Evolutionary conservation across 2,888 invertebrate genomes (phyloP).

Genomic region (Crepidodera aurea): DNA sequence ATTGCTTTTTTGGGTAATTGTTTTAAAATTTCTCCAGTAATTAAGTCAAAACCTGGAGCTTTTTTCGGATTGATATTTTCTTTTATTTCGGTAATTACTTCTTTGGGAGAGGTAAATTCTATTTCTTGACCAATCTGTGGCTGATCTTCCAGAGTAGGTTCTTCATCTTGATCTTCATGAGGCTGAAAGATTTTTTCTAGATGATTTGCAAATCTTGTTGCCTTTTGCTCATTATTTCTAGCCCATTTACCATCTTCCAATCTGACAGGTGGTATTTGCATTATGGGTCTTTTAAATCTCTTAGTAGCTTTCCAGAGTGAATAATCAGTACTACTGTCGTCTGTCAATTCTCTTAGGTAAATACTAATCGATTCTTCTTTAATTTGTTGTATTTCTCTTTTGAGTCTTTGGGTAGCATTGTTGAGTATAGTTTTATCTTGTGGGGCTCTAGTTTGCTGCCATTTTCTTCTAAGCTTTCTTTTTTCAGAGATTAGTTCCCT

Average conservation of each 20-base stretch:
- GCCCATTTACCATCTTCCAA: background rate
- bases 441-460: background rate
- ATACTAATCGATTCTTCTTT: background rate
- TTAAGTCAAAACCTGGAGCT: too few relatives aligned
- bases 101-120: too few relatives aligned
- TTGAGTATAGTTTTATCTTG: background rate
- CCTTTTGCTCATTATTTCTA: background rate
- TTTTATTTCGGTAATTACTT: too few relatives aligned
- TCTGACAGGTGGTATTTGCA: background rate
- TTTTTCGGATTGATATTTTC: too few relatives aligned
- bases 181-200: background rate
- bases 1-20: too few relatives aligned
- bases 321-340: constrained; percentile 2
- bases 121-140: too few relatives aligned
- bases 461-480: background rate
- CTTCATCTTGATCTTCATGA: too few relatives aligned
- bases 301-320: constrained; percentile 20
- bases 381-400: background rate
- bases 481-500: background rate
- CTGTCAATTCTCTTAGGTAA: background rate
- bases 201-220: background rate
- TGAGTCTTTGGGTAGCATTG: background rate
- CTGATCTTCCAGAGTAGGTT: too few relatives aligned
- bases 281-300: constrained; percentile 3
- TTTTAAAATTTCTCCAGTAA: too few relatives aligned